phyloP scores from a whole-genome alignment of 2,113 vertebrate genomes.

The Barbus barbus region DNA sequence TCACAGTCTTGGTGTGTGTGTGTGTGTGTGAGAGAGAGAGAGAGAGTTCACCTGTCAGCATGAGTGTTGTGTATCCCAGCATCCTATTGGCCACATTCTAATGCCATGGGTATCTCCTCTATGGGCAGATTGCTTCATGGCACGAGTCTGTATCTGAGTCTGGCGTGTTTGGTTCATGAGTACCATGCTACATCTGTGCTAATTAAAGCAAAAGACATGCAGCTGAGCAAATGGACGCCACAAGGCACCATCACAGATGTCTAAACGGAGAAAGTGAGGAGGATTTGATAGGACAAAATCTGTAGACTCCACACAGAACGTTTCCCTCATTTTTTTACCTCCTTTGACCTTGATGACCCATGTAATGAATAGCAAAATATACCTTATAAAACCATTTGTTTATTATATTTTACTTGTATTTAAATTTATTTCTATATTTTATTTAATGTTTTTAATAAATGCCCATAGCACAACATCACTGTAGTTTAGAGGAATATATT shows the following conservation, averaged over 20 bases:
- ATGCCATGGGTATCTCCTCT: background rate
- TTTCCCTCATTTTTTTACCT: background rate
- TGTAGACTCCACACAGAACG: background rate
- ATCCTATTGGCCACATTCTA: background rate
- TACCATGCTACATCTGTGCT: conserved; percentile 5
- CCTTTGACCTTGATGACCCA: too few species aligned
- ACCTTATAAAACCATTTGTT: background rate
- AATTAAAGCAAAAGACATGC: background rate
- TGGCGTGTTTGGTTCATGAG: background rate
- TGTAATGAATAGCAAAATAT: too few species aligned
- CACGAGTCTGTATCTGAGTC: background rate
- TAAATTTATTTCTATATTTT: background rate
- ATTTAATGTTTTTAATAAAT: background rate
- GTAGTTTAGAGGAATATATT: background rate
- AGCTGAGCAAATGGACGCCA: conserved; percentile 11
- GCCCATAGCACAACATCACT: background rate
- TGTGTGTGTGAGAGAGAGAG: background rate
- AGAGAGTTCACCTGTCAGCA: background rate
- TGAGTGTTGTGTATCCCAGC: background rate
- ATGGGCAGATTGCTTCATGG: background rate
- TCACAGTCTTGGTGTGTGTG: background rate
- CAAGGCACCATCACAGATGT: conserved; percentile 20
- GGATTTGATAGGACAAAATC: background rate
- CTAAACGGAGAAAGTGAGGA: background rate
- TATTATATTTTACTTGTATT: background rate